Conservation (phyloP, 1,140 invertebrate genomes). For the Grapholita molesta region DNA sequence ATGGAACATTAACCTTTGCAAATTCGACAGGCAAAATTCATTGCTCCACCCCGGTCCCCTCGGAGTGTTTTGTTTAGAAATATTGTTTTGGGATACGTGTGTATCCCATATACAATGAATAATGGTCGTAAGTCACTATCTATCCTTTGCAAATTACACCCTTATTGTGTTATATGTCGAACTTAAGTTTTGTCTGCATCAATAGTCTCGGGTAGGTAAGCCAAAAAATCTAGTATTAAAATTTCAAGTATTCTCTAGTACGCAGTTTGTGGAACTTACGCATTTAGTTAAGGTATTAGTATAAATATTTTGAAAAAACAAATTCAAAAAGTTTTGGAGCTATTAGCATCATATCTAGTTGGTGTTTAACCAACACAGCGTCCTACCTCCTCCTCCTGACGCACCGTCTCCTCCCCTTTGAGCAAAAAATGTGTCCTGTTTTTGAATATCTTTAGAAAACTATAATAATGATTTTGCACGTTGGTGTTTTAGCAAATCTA, state of each 20-base stretch:
- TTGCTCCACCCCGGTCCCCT: constrained; percentile 31
- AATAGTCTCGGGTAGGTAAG: not conserved
- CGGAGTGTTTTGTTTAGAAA: constrained; percentile 68
- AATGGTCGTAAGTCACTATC: constrained; percentile 44
- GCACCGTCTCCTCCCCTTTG: too few species aligned
- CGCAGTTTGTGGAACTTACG: not conserved
- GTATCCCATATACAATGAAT: constrained; percentile 42
- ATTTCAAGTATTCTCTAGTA: not conserved
- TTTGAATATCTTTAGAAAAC: too few species aligned
- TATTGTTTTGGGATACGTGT: constrained; percentile 62
- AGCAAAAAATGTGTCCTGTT: too few species aligned
- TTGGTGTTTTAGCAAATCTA: too few species aligned
- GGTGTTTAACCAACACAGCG: too few species aligned
- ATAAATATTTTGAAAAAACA: too few species aligned
- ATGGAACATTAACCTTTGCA: not conserved
- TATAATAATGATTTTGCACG: too few species aligned
- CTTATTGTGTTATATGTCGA: not conserved
- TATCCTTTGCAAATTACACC: not conserved
- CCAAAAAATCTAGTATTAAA: not conserved
- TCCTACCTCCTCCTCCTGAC: too few species aligned
- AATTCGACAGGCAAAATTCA: constrained; percentile 21
- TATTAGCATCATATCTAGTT: too few species aligned
- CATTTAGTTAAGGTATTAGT: not conserved
- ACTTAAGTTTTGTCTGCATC: not conserved
- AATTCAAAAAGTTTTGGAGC: too few species aligned